Conservation (phyloP, 2,888 invertebrate species). For the Drosophila acutilabella region DNA sequence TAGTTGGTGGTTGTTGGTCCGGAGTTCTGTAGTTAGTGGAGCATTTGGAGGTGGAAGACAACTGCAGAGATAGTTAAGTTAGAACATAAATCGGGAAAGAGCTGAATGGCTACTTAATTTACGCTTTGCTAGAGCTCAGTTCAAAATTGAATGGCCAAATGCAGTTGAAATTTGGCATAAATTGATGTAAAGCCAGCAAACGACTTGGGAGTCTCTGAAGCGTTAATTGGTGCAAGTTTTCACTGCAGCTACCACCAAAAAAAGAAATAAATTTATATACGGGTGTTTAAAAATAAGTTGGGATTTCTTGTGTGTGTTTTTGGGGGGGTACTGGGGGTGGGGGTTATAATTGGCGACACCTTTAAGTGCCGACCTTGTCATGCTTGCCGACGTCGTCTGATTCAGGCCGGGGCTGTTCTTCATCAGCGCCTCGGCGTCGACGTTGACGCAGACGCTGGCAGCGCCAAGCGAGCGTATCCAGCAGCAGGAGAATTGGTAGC, state of each 20-base stretch:
- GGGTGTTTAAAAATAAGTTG: background rate
- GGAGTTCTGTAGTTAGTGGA: slow-evolving; percentile 55
- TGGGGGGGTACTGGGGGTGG: slow-evolving; percentile 20
- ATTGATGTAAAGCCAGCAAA: slow-evolving; percentile 3
- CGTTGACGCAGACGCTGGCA: slow-evolving; percentile 17
- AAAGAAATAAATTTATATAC: slow-evolving; percentile 11
- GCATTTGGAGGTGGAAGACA: slow-evolving; percentile 65
- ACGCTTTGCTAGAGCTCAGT: slow-evolving; percentile 67
- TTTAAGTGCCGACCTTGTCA: slow-evolving; percentile 79
- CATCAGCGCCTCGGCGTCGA: slow-evolving; percentile 67
- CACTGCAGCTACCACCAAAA: slow-evolving; percentile 48
- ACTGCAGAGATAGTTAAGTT: slow-evolving; percentile 11
- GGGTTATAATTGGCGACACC: slow-evolving; percentile 74
- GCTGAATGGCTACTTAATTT: slow-evolving; percentile 34
- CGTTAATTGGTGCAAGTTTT: slow-evolving; percentile 78
- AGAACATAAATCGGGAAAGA: slow-evolving; percentile 30
- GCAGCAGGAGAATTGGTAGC: slow-evolving; percentile 28
- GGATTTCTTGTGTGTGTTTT: background rate
- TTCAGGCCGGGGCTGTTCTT: slow-evolving; percentile 80
- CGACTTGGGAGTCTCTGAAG: slow-evolving; percentile 49
- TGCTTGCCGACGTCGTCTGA: slow-evolving; percentile 78
- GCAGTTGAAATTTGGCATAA: slow-evolving; percentile 42
- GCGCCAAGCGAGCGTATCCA: slow-evolving; percentile 44
- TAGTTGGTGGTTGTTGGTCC: background rate
- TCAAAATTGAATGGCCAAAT: slow-evolving; percentile 58